Conservation (phyloP, 1,140 invertebrate species). For the Aphelinus certus region DNA sequence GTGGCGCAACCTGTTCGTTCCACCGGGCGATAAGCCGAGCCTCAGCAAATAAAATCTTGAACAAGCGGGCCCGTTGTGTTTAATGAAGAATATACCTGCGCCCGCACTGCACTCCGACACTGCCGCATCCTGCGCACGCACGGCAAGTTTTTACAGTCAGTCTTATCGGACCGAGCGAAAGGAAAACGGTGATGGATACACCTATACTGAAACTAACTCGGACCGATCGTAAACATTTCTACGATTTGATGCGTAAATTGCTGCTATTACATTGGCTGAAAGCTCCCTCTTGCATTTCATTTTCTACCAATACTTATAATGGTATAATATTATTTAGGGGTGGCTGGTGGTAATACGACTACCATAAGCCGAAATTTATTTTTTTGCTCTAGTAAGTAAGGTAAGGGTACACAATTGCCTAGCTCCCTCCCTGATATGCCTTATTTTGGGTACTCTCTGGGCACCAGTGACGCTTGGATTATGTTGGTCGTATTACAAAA, state of each 20-base stretch:
- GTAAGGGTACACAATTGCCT: too few species aligned
- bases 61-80: slow-evolving; percentile 63
- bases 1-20: slow-evolving; percentile 44
- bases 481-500: too few species aligned
- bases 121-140: not conserved
- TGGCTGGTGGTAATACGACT: too few species aligned
- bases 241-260: slow-evolving; percentile 28
- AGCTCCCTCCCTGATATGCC: too few species aligned
- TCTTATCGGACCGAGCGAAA: slow-evolving; percentile 20
- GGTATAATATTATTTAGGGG: too few species aligned
- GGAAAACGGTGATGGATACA: not conserved
- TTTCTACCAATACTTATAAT: too few species aligned
- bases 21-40: slow-evolving; percentile 56
- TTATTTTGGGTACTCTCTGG: too few species aligned
- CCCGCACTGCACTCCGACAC: slow-evolving; percentile 2
- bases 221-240: slow-evolving; percentile 33
- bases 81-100: not conserved
- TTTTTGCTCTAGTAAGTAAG: too few species aligned
- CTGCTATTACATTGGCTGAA: not conserved
- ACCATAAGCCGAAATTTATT: too few species aligned
- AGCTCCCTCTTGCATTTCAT: too few species aligned
- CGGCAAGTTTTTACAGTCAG: slow-evolving; percentile 32
- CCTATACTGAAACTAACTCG: not conserved
- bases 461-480: too few species aligned
- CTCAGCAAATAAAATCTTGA: slow-evolving; percentile 63